A percentile compares a stretch with the other conserved stretches of the same genome.
Evolutionary conservation across 2,113 vertebrate genomes (phyloP).

Genomic region (Gymnogyps californianus): DNA sequence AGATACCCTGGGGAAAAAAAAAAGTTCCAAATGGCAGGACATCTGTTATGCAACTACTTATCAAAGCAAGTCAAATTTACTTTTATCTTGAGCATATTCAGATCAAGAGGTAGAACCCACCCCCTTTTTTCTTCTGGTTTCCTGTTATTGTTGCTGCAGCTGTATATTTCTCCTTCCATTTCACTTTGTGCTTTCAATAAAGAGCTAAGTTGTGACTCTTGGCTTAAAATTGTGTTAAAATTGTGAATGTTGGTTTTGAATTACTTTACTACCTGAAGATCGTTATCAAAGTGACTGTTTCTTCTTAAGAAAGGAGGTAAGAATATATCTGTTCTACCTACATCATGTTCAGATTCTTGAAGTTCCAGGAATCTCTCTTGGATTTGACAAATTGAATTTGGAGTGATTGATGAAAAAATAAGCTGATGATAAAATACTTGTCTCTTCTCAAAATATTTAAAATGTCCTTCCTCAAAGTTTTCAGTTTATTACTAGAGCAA

Average conservation of each 20-base stretch:
- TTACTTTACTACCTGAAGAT: constrained; percentile 24
- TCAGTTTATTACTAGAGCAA: neutral
- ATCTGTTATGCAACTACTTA: neutral
- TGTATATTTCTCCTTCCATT: constrained; percentile 41
- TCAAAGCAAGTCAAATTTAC: neutral
- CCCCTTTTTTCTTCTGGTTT: constrained; percentile 46
- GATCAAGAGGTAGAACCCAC: constrained; percentile 15
- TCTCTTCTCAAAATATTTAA: neutral
- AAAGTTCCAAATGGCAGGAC: neutral
- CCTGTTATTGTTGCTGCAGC: constrained; percentile 53
- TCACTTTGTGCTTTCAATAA: neutral
- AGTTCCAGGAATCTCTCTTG: constrained; percentile 36
- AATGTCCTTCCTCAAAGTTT: neutral
- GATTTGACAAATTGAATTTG: neutral
- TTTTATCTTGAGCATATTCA: neutral
- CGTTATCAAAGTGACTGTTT: constrained; percentile 1
- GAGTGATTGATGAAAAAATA: neutral
- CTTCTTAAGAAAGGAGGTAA: constrained; percentile 54
- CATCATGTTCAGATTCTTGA: constrained; percentile 4
- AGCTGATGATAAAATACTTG: neutral
- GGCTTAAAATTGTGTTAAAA: neutral
- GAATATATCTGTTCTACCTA: constrained; percentile 23
- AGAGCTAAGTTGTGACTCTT: neutral
- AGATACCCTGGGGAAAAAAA: neutral
- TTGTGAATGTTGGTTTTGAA: neutral